phyloP scores from a whole-genome alignment of 2,888 invertebrate species.

The Asteroscopus sphinx region DNA sequence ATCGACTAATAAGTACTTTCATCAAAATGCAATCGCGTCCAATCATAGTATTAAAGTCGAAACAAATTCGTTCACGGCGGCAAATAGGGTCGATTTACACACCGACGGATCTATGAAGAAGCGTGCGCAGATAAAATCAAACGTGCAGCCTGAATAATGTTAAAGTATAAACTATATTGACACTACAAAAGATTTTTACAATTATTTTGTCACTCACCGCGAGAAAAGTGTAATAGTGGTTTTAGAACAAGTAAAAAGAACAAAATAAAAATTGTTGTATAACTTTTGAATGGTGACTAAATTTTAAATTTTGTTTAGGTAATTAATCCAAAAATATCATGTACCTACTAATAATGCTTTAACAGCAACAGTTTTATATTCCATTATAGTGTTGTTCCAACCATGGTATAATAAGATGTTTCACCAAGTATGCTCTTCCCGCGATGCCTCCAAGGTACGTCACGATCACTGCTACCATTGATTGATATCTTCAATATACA shows the following conservation, averaged over 20 bases:
- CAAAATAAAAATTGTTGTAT: too few species aligned
- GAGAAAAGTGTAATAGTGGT: neutral
- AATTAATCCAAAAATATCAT: too few species aligned
- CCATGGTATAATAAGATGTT: too few species aligned
- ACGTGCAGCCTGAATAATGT: conserved; percentile 41
- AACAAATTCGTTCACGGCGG: conserved; percentile 61
- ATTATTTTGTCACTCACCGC: conserved; percentile 28
- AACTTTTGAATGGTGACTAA: too few species aligned
- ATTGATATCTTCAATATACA: too few species aligned
- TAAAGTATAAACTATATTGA: conserved; percentile 37
- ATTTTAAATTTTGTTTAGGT: too few species aligned
- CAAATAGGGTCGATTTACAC: conserved; percentile 45
- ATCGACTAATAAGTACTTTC: conserved; percentile 63
- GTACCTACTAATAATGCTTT: too few species aligned
- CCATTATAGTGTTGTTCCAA: too few species aligned
- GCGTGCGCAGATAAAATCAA: conserved; percentile 41
- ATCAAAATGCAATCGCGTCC: conserved; percentile 59
- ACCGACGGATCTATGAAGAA: conserved; percentile 41
- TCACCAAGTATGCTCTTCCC: too few species aligned
- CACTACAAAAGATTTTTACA: conserved; percentile 19
- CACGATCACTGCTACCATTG: too few species aligned
- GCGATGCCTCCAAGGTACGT: too few species aligned
- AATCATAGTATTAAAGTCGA: conserved; percentile 64
- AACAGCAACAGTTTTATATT: too few species aligned
- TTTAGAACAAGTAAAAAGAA: neutral